Evolutionary conservation across 2,797 vertebrate species (phyloP), one percentile per base, ranked within the genome.

Genomic region (Lithobates sylvaticus): DNA sequence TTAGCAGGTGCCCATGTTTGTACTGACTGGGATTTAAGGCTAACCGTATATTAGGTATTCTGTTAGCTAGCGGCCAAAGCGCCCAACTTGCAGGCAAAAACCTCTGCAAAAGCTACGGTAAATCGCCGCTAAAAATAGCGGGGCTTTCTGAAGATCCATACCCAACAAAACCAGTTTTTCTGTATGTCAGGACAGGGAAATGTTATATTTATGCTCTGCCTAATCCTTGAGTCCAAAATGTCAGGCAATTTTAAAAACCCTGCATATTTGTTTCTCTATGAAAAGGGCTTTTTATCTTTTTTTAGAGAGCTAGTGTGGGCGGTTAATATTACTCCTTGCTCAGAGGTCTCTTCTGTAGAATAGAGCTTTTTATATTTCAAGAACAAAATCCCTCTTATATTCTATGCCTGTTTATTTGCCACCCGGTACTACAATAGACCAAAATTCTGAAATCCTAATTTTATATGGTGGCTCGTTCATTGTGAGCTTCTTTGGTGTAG

Each of bases 351-450:
- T 65, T 29, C 29, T 73, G 58, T 64, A 67, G 58, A 83, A 83
- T 65, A 34, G 39, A 75, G 58, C 36, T 75, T 47, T 83, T 73
- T 81, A 81, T 81, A 81, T 34, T 83, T 39, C 81, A 74, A 44
- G 64, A 75, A n/a, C 81, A 75, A 83, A 83, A 75, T 75, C n/a
- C 27, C 75, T 83, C 81, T 75, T 65, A 44, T 75, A 67, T 75
- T 58, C 29, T 68, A 75, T 67, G 71, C 34, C 58, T 67, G 26
- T 71, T 67, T 83, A 42, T 83, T 83, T 83, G 34, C 54, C 72
- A 75, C 58, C 58, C 67, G 73, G 39, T 26, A 68, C 16, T 67
- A 58, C 36, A 58, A 75, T 83, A 65, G 65, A 75, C 75, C 36
- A 47, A 29, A 83, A 23, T 75, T 58, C 36, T 47, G 58, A 13